These are phyloP conservation scores for Scylla paramamosain DNA, from an alignment of 1,140 invertebrate genomes.

Conservation along the genomic window DNA sequence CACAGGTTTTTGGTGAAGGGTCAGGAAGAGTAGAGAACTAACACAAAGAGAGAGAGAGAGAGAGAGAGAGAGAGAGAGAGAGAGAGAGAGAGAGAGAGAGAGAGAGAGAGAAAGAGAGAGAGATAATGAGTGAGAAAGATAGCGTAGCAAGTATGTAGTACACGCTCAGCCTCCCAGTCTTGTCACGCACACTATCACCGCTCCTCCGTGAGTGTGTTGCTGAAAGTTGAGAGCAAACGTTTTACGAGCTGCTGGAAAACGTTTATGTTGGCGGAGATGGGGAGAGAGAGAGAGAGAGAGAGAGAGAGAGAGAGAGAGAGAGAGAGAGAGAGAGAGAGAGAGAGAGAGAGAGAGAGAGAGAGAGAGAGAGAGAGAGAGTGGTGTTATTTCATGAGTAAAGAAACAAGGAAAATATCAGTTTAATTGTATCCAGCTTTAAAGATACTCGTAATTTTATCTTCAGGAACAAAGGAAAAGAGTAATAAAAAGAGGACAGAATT, in stretches of 20 bases:
- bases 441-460: too few relatives aligned
- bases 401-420: not conserved
- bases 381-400: not conserved
- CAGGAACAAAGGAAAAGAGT: too few relatives aligned
- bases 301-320: not conserved
- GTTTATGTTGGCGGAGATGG: not conserved
- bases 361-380: not conserved
- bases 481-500: too few relatives aligned
- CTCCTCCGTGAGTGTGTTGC: not conserved
- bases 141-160: not conserved
- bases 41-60: not conserved
- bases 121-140: not conserved
- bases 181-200: not conserved
- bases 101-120: conserved; percentile 12
- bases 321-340: not conserved
- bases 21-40: not conserved
- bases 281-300: not conserved
- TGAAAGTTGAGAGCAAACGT: not conserved
- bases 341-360: not conserved
- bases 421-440: not conserved
- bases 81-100: conserved; percentile 19
- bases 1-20: not conserved
- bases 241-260: not conserved
- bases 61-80: not conserved
- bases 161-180: not conserved